phyloP scores from a whole-genome alignment of 2,113 vertebrate genomes.

The Colaptes auratus region DNA sequence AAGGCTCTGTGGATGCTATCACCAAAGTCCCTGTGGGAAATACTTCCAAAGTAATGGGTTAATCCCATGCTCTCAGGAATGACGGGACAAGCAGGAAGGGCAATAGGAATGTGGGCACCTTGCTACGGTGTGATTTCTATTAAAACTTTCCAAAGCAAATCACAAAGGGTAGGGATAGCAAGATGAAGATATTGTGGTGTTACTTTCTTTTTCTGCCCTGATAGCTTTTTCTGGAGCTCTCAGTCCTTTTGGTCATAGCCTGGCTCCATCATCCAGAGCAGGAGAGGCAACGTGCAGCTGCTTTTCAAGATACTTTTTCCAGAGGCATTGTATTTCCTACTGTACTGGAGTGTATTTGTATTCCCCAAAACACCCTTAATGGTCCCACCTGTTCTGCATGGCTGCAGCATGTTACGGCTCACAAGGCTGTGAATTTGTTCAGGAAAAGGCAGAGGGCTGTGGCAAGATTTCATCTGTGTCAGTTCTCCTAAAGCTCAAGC shows the following conservation, averaged over 20 bases:
- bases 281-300: not conserved
- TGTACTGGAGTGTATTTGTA: not conserved
- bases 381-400: too few relatives aligned
- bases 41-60: not conserved
- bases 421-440: not conserved
- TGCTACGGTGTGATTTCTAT: not conserved
- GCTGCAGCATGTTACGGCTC: not conserved
- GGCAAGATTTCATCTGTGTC: not conserved
- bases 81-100: not conserved
- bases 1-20: not conserved
- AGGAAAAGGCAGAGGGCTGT: not conserved
- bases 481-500: not conserved
- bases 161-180: not conserved
- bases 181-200: not conserved
- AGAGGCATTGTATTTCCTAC: rapidly evolving
- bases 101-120: not conserved
- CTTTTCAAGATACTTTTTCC: not conserved
- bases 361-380: not conserved
- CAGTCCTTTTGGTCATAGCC: not conserved
- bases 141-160: not conserved
- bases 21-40: not conserved
- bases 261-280: not conserved
- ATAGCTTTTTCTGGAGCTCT: not conserved
- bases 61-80: not conserved
- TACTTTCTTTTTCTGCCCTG: not conserved